Evolutionary conservation across 2,888 invertebrate species (phyloP).

Genomic region (Micropterix aruncella): DNA sequence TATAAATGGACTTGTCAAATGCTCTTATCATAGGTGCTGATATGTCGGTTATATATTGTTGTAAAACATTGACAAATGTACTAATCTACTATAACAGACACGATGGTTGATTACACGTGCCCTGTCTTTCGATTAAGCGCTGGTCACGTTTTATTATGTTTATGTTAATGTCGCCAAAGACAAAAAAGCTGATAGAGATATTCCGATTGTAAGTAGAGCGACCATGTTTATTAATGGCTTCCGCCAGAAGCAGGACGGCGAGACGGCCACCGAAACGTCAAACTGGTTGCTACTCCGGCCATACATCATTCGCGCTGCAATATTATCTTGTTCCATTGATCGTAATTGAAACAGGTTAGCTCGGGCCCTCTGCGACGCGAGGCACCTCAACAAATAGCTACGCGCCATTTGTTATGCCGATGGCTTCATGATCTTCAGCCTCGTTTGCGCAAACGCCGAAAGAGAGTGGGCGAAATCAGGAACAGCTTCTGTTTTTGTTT

Average conservation of each 20-base stretch:
- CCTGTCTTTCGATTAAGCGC: too few species aligned
- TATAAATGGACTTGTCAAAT: too few species aligned
- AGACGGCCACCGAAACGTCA: background rate
- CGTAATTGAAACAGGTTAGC: background rate
- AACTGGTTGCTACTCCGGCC: background rate
- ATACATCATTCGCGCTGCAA: background rate
- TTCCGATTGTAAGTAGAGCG: background rate
- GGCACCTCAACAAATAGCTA: background rate
- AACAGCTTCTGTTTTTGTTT: too few species aligned
- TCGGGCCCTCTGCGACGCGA: background rate
- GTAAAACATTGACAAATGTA: too few species aligned
- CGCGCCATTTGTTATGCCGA: background rate
- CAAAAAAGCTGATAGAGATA: background rate
- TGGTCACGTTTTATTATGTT: too few species aligned
- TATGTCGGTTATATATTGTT: too few species aligned
- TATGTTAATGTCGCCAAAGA: too few species aligned
- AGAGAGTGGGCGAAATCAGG: background rate
- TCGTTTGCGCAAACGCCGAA: background rate
- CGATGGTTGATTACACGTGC: too few species aligned
- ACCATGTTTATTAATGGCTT: background rate
- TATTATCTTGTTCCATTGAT: background rate
- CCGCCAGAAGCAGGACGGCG: background rate
- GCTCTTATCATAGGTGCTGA: too few species aligned
- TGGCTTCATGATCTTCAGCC: background rate
- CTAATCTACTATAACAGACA: too few species aligned